A percentile compares a stretch with the other conserved stretches of the same genome.
Conservation (phyloP, 2,888 invertebrate species). For the Parapristionchus giblindavisi region DNA sequence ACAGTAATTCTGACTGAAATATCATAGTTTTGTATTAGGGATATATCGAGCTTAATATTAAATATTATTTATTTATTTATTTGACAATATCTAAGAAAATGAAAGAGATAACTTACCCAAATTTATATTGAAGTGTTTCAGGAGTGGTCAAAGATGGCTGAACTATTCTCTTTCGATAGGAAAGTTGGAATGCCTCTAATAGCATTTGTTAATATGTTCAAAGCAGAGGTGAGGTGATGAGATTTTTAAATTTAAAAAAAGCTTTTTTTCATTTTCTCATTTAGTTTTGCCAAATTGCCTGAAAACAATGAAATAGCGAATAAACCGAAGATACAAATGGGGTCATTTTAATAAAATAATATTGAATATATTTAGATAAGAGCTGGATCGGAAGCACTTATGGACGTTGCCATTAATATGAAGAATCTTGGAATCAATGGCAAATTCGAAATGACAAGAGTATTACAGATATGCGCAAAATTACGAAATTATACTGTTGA, state of each 20-base stretch:
- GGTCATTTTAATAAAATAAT: no score
- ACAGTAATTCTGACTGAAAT: neutral
- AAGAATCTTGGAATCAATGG: slow-evolving; percentile 12
- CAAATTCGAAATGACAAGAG: neutral
- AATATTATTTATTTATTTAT: no score
- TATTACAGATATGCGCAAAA: neutral
- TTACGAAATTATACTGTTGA: neutral
- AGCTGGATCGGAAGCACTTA: neutral
- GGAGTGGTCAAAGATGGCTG: slow-evolving; percentile 5
- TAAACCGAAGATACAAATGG: no score
- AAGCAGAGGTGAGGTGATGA: slow-evolving; percentile 15
- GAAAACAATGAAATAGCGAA: no score
- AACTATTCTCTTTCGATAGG: slow-evolving; percentile 7
- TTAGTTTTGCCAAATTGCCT: no score
- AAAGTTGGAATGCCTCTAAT: slow-evolving; percentile 4
- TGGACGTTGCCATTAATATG: slow-evolving; percentile 31
- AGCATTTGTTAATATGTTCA: slow-evolving; percentile 34
- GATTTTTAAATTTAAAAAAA: neutral
- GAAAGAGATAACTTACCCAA: neutral
- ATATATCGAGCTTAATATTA: no score
- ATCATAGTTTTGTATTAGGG: neutral
- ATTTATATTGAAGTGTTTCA: neutral
- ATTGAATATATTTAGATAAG: no score
- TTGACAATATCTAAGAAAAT: no score
- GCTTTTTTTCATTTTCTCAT: no score